These are phyloP conservation scores for Morus bassanus DNA, from an alignment of 2,797 vertebrate species.

Conservation along the genomic window DNA sequence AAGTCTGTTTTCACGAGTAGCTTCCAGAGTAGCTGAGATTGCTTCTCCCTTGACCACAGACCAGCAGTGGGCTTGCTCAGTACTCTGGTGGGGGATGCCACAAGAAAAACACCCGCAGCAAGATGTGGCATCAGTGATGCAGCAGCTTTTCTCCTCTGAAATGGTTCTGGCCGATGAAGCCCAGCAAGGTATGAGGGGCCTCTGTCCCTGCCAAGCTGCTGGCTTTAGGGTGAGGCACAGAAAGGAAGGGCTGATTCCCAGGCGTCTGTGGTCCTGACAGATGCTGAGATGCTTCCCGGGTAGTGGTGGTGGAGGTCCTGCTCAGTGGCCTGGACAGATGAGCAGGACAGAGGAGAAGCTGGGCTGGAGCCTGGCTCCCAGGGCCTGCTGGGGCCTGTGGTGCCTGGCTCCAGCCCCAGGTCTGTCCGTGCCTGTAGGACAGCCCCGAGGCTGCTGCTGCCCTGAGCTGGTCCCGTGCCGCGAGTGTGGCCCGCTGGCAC, in stretches of 20 bases:
- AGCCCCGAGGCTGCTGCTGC: neutral
- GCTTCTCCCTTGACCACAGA: neutral
- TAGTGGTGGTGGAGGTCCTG: neutral
- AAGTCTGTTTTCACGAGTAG: neutral
- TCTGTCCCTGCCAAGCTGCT: neutral
- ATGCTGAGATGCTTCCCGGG: neutral
- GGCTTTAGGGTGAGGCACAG: neutral
- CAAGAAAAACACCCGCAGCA: neutral
- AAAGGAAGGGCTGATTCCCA: neutral
- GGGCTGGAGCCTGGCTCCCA: neutral
- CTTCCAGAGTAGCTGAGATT: neutral
- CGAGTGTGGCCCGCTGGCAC: neutral
- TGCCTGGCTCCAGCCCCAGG: neutral
- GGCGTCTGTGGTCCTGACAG: neutral
- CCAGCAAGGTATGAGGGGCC: neutral
- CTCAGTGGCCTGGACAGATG: neutral
- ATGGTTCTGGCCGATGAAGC: neutral
- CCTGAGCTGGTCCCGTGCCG: neutral
- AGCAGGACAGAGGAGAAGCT: neutral
- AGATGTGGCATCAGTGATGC: neutral
- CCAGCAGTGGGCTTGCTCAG: neutral
- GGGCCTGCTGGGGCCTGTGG: neutral
- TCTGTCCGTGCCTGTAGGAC: neutral
- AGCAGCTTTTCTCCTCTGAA: neutral
- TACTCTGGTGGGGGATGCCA: neutral